Base-by-base conservation (phyloP, 2,888 invertebrate genomes). In the Pasiphila rectangulata region DNA sequence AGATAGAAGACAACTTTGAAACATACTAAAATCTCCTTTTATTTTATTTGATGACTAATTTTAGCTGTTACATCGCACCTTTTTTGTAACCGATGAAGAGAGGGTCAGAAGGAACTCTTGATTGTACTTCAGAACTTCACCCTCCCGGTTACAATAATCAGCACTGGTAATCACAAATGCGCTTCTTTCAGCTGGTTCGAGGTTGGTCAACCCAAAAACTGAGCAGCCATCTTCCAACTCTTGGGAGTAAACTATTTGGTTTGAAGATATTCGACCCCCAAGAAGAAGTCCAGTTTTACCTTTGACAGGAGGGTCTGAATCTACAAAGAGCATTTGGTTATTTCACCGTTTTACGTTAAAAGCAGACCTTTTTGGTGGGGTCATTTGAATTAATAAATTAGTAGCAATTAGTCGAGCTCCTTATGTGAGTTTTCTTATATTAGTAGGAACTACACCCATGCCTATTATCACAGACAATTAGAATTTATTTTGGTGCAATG, bases 91-190 rank as follows among this genome's bases (percentile, higher is more conserved):
- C 13, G 86, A 84, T 7, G 80, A 79, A 2, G 79, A 71, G 1
- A 86, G 59, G 7, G 78, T 74, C 1, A 88, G 61, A 27, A 87
- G 67, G 53, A 88, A 87, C 54, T 87, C 86, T 57, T 88, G 88
- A 46, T 86, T 79, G 54, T 77, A 87, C 55, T 86, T 87, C 17
- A 88, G 59, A 1, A 54, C 39, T 63, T 87, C 88, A 1, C 75
- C 74, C 6, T 77, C 73, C 7, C 86, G 66, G 23, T 85, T 64
- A 50, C 86, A 86, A 56, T 86, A 84, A 52, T 87, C 88, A 15
- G 82, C 77, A 43, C 84, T 88, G 3, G 80, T 74, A 34, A 88
- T 71, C 2, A 82, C 64, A 50, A 86, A 87, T 1, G 83, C 70
- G 46, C 60, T 73, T 43, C 75, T 73, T 44, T 75, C 73, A 0